phyloP scores from a whole-genome alignment of 2,888 invertebrate genomes.

The Apamea anceps region DNA sequence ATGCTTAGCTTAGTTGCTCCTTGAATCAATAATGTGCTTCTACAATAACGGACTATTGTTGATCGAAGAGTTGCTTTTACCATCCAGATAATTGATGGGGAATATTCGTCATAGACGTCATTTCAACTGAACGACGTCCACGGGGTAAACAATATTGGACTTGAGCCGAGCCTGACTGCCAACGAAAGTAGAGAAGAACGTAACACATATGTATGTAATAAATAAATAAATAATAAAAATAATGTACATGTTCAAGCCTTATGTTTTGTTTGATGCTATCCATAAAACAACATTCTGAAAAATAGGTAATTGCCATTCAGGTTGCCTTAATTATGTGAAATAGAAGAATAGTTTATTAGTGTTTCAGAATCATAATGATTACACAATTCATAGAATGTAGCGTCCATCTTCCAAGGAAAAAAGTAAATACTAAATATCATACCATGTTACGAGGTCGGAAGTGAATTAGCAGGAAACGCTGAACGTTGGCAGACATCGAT shows the following conservation, averaged over 20 bases:
- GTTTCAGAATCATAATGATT: neutral
- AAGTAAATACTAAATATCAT: slow-evolving; percentile 5
- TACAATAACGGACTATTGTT: neutral
- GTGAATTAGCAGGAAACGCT: slow-evolving; percentile 46
- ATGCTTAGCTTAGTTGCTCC: neutral
- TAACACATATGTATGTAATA: too few species aligned
- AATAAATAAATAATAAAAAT: neutral
- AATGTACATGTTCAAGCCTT: neutral
- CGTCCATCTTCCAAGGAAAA: neutral
- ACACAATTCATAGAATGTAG: neutral
- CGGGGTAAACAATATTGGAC: neutral
- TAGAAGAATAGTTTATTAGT: too few species aligned
- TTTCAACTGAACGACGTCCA: neutral
- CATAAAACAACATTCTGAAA: neutral
- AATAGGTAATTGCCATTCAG: neutral
- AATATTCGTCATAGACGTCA: neutral
- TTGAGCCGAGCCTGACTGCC: neutral
- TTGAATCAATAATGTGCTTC: neutral
- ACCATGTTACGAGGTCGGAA: slow-evolving; percentile 43
- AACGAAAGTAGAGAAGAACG: neutral
- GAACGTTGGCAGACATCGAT: slow-evolving; percentile 31
- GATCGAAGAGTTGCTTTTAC: neutral
- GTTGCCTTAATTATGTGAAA: neutral
- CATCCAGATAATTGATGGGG: neutral
- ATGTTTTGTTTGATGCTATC: neutral